A percentile compares a stretch with the other conserved stretches of the same genome.
These are phyloP conservation scores for Eptatretus burgeri DNA, from an alignment of 2,113 vertebrate genomes.

Conservation along the genomic window DNA sequence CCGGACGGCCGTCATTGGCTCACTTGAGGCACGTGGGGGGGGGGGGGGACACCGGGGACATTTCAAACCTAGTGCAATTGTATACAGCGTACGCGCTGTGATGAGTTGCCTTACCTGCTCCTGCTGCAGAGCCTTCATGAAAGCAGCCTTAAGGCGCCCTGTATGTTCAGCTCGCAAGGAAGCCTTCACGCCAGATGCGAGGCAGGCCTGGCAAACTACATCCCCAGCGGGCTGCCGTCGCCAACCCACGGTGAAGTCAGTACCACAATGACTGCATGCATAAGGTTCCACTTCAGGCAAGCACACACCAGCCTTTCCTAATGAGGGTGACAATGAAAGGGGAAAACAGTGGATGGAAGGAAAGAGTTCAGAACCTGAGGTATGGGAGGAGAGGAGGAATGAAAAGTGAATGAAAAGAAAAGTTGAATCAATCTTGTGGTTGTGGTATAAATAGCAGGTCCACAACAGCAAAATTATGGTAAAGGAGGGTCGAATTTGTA, in stretches of 20 bases:
- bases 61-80: no score
- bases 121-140: conserved; percentile 88
- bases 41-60: no score
- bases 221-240: conserved; percentile 58
- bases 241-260: conserved; percentile 95
- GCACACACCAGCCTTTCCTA: conserved; percentile 22
- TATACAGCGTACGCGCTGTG: no score
- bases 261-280: conserved; percentile 70
- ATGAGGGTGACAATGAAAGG: conserved; percentile 12
- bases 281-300: conserved; percentile 41
- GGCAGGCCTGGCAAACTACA: conserved; percentile 77
- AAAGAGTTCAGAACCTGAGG: neutral
- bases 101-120: conserved; percentile 17
- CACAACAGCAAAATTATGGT: no score
- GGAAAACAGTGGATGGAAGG: neutral
- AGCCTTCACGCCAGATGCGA: conserved; percentile 88
- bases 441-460: neutral
- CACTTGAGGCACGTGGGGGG: no score
- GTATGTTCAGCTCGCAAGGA: conserved; percentile 80
- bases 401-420: neutral
- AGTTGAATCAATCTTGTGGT: neutral
- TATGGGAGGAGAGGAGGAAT: neutral
- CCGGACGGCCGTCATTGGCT: no score
- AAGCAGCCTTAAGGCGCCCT: conserved; percentile 66
- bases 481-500: no score